A percentile compares a stretch with the other conserved stretches of the same genome.
Conservation (phyloP, 2,797 vertebrate species). For the Pipistrellus kuhlii region DNA sequence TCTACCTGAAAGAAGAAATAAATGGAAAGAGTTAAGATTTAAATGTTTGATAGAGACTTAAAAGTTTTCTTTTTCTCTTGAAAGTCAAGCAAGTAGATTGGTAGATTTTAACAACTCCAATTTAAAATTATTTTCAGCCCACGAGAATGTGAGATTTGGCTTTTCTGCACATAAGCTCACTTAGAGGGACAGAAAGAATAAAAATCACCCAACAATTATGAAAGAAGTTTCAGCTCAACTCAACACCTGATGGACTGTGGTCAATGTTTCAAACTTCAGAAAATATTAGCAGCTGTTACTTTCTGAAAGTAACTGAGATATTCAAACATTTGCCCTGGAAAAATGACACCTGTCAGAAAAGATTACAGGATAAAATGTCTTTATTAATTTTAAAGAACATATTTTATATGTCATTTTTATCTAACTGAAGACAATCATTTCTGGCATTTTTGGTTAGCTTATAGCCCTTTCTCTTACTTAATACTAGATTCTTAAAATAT, state of each 20-base stretch:
- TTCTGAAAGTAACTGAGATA: slow-evolving; percentile 61
- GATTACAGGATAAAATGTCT: slow-evolving; percentile 34
- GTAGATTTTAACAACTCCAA: neutral
- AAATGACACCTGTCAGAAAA: slow-evolving; percentile 64
- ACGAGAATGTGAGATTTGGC: neutral
- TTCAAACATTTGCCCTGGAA: slow-evolving; percentile 62
- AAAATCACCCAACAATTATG: neutral
- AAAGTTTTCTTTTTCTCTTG: slow-evolving; percentile 31
- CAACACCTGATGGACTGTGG: slow-evolving; percentile 2
- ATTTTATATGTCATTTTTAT: slow-evolving; percentile 50
- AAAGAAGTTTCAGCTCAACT: neutral
- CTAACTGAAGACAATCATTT: slow-evolving; percentile 48
- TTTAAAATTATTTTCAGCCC: slow-evolving; percentile 32
- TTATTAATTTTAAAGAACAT: slow-evolving; percentile 53
- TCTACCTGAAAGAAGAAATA: slow-evolving; percentile 37
- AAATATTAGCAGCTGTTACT: slow-evolving; percentile 52
- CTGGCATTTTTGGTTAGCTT: neutral
- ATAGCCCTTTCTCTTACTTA: neutral
- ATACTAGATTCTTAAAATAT: neutral
- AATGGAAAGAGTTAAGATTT: neutral
- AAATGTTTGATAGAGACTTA: slow-evolving; percentile 40
- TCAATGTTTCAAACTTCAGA: slow-evolving; percentile 54
- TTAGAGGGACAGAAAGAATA: neutral
- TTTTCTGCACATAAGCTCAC: neutral
- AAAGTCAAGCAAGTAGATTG: neutral